Evolutionary conservation across 1,140 invertebrate species (phyloP).

Genomic region (Drosophila malerkotliana): DNA sequence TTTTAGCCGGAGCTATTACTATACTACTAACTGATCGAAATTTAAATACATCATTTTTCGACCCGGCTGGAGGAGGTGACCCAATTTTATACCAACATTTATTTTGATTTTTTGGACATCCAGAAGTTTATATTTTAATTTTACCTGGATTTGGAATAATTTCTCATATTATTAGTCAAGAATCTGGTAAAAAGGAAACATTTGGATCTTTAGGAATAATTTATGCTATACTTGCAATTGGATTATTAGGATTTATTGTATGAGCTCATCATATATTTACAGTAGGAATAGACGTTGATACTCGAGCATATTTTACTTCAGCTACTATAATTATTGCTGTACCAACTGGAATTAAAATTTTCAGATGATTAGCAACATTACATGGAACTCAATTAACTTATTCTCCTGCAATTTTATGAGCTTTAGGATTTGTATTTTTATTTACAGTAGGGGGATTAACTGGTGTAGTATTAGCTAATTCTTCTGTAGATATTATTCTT

Average conservation of each 20-base stretch:
- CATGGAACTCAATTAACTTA: constrained; percentile 85
- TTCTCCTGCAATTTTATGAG: constrained; percentile 86
- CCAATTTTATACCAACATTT: constrained; percentile 90
- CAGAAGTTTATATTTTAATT: constrained; percentile 91
- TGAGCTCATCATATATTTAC: constrained; percentile 90
- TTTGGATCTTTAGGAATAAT: constrained; percentile 87
- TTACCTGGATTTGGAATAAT: constrained; percentile 88
- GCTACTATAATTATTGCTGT: no score
- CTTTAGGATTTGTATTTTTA: constrained; percentile 89
- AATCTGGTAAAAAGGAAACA: constrained; percentile 86
- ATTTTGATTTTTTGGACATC: constrained; percentile 92
- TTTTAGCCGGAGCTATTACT: constrained; percentile 90
- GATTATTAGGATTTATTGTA: constrained; percentile 88
- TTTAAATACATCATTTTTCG: no score
- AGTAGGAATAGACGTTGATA: constrained; percentile 89
- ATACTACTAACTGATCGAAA: constrained; percentile 86
- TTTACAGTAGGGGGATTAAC: constrained; percentile 86
- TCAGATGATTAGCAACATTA: constrained; percentile 89
- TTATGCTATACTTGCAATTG: constrained; percentile 88
- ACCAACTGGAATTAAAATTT: constrained; percentile 73
- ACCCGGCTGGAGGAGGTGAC: constrained; percentile 77
- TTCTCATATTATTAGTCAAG: constrained; percentile 87
- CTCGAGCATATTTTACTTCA: constrained; percentile 84
- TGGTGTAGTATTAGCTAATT: constrained; percentile 87
- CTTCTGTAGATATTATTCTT: constrained; percentile 88